Percentiles rank a stretch among this genome's conserved stretches.
Evolutionary conservation across 2,113 vertebrate genomes (phyloP).

Genomic region (Elachura formosa): DNA sequence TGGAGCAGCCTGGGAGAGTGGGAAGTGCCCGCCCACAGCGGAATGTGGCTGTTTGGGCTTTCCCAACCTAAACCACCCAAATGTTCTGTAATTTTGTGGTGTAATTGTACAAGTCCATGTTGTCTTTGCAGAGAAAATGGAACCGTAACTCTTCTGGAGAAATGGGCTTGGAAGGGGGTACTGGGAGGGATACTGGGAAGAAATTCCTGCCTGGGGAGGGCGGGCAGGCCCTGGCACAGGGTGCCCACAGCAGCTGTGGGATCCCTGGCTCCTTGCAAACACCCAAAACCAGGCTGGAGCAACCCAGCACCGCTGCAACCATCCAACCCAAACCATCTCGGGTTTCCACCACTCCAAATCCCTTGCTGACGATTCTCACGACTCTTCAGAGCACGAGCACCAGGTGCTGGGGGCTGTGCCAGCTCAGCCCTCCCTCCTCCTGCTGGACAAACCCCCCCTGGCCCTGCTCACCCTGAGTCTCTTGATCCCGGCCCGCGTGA

Average conservation of each 20-base stretch:
- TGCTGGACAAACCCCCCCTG: too few species aligned
- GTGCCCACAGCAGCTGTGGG: neutral
- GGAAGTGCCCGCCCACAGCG: neutral
- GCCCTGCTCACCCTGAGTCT: slow-evolving; percentile 84
- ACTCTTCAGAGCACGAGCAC: fast-evolving
- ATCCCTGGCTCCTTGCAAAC: neutral
- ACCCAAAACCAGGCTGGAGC: neutral
- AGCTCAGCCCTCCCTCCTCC: neutral
- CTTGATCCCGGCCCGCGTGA: slow-evolving; percentile 95
- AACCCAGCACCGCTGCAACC: fast-evolving
- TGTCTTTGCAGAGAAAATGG: neutral
- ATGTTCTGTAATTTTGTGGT: fast-evolving
- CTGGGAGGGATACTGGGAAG: neutral
- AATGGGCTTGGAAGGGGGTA: neutral
- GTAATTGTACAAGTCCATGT: fast-evolving
- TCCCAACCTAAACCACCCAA: neutral
- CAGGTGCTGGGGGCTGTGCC: fast-evolving
- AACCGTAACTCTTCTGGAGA: neutral
- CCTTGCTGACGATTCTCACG: fast-evolving
- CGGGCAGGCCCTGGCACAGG: neutral
- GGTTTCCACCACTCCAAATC: fast-evolving
- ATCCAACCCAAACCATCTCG: neutral
- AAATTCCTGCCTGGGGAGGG: neutral
- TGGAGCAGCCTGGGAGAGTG: neutral
- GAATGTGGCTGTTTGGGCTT: neutral